Evolutionary conservation across 1,140 invertebrate genomes (phyloP), one percentile per base, ranked within the genome.

Genomic region (Drosophila tani): DNA sequence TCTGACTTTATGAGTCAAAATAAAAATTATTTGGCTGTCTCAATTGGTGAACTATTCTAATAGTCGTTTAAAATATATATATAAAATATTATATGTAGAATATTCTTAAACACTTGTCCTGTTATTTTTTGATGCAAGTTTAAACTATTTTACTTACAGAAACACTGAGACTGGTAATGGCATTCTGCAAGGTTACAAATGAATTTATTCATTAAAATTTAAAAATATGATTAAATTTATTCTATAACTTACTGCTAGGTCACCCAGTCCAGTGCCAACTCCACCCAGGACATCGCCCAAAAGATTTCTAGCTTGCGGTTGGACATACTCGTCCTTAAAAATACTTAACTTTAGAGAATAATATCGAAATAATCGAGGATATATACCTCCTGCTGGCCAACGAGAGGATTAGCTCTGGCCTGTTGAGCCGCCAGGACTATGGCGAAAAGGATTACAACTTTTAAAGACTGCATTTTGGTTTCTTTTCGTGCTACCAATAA

Each of bases 231-330:
- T 24, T 3, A 24, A 24, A 4, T 24, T 24, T 24, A 24, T 24
- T 24, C 5, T 45, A 11, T 9, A 27, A 65, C 76, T 66, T 50
- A 65, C 76, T 57, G 77, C 77, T 24, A 79, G 32, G 19, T 79
- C 77, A 2, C 77, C 77, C 7, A 79, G 41, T 0, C 53, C 75
- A 56, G 55, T 65, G 11, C 59, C 77, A 24, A 79, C 51, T 15
- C 46, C 60, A 35, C 60, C 66, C n/a, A 79, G 12, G 41, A 70
- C 60, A 57, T 78, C 75, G 1, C 77, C 77, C 8, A 79, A 19
- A 14, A 79, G 59, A 60, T 79, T 79, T 27, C 15, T 15, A 5
- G 62, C 35, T 21, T 78, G 41, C 2, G 77, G 67, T 50, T 79
- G 24, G 5, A 78, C 45, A 47, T 60, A 56, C 15, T 71, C 47